phyloP scores from a whole-genome alignment of 2,113 vertebrate genomes.

The Oceanites oceanicus region DNA sequence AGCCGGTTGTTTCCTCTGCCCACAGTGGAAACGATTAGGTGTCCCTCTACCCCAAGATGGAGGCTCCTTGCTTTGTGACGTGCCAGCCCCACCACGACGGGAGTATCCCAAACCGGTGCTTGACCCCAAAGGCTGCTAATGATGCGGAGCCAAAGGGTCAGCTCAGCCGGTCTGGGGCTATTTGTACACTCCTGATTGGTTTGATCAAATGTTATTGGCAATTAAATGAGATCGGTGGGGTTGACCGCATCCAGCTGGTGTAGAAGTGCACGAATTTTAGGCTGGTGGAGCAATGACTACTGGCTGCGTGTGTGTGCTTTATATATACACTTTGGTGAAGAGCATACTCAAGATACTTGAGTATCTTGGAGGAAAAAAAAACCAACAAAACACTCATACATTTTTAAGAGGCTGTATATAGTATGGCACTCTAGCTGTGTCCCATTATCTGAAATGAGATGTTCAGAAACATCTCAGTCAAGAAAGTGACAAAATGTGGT shows the following conservation, averaged over 20 bases:
- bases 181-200: not conserved
- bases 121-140: not conserved
- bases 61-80: not conserved
- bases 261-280: not conserved
- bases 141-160: fast-evolving
- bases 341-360: not conserved
- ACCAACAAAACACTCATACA: not conserved
- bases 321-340: not conserved
- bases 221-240: not conserved
- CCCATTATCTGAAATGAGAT: not conserved
- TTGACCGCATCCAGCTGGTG: not conserved
- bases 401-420: not conserved
- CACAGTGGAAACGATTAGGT: not conserved
- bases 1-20: not conserved
- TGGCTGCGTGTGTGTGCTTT: not conserved
- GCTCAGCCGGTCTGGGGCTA: fast-evolving
- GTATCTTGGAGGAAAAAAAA: not conserved
- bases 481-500: constrained; percentile 43
- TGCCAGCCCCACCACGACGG: not conserved
- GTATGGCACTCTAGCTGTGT: not conserved
- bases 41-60: not conserved
- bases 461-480: constrained; percentile 25
- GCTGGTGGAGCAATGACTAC: not conserved
- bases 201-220: not conserved
- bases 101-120: not conserved